These are phyloP conservation scores for Pogonocichla stellata DNA, from an alignment of 2,113 vertebrate species.

Conservation along the genomic window DNA sequence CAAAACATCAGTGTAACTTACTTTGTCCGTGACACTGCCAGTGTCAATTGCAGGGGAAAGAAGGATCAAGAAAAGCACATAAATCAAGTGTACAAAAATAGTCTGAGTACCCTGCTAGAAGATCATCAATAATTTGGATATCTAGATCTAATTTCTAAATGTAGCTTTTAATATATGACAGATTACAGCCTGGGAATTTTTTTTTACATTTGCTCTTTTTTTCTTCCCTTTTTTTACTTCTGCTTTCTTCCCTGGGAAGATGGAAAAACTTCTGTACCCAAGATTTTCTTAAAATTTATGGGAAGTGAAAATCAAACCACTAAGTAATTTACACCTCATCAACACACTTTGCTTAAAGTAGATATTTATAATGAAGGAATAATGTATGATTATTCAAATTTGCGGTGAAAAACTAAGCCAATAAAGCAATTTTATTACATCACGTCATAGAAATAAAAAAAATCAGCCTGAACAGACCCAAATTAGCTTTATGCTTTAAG, in stretches of 20 bases:
- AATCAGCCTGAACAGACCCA: neutral
- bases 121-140: neutral
- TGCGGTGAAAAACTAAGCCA: neutral
- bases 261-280: neutral
- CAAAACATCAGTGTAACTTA: neutral
- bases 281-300: neutral
- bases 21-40: neutral
- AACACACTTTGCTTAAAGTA: neutral
- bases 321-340: conserved; percentile 19
- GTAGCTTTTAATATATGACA: neutral
- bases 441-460: neutral
- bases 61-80: neutral
- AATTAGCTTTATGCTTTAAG: neutral
- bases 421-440: neutral
- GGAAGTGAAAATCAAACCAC: neutral
- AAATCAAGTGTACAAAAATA: neutral
- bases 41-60: neutral
- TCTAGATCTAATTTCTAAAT: neutral
- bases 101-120: neutral
- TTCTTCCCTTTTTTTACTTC: neutral
- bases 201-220: neutral
- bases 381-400: neutral
- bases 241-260: neutral
- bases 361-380: neutral
- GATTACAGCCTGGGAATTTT: neutral